Base-by-base conservation (phyloP, 35 echinoderm and acorn worm species). In the Eucidaris tribuloides region DNA sequence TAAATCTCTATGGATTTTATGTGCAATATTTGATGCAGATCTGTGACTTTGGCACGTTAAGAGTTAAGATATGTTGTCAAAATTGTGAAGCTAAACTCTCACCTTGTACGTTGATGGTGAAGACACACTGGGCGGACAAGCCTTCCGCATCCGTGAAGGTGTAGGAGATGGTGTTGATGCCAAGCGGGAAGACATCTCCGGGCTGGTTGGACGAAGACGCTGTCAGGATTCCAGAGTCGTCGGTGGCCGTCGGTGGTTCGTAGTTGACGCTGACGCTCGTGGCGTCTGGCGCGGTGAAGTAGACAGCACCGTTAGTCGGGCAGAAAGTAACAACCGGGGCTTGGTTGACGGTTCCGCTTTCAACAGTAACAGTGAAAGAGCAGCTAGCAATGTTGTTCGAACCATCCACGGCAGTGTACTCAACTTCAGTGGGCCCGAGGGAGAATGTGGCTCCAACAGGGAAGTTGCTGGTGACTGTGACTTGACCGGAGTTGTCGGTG, bases 401-500 rank as follows among this genome's bases (percentile, higher is more conserved):
- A 35, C 1, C 27, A 25, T 88, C 86, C 1, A 30, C 28, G 11
- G 88, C 89, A 9, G 46, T 28, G 71, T 94, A 94, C 9, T 20
- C 71, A 4, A 94, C 92, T 27, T 4, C 11, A 9, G 82, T 89
- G 65, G 45, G 65, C 17, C 86, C 92, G 14, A 84, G 80, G 4
- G 28, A 15, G 77, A 94, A 94, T 17, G 60, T 20, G 27, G 79
- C 17, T 15, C 92, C 92, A 11, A 86, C 61, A 17, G 57, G 28
- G 58, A 89, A 76, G 4, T 74, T 80, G 14, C 46, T 65, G 5
- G 61, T 34, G 30, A 85, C 49, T 14, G 46, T 18, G 0, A 63
- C 83, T 44, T 82, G 45, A 28, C 91, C 91, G 68, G 62, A 62
- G 60, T 83, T 84, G 45, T 93, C 91, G 11, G 79, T 89, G 3